phyloP scores from a whole-genome alignment of 2,888 invertebrate genomes.

The Coronaproctus castanopsis region DNA sequence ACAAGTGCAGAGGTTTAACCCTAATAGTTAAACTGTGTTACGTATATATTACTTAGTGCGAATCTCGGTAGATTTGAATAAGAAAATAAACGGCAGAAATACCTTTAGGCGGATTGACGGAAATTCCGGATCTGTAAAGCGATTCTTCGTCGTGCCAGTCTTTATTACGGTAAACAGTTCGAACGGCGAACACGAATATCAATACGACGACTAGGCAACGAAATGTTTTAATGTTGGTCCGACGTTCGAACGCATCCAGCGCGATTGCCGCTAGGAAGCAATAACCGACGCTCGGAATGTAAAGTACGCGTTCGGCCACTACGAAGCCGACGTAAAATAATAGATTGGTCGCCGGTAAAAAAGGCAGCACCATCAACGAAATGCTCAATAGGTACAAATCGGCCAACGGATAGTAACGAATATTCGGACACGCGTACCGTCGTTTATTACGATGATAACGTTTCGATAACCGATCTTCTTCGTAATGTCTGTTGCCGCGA shows the following conservation, averaged over 20 bases:
- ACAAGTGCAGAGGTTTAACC: no score
- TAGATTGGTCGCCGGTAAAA: conserved; percentile 86
- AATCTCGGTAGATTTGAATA: no score
- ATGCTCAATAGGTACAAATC: conserved; percentile 25
- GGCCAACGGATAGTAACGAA: no score
- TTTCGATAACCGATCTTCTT: background rate
- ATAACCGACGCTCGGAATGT: conserved; percentile 88
- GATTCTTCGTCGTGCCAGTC: conserved; percentile 90
- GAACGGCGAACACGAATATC: conserved; percentile 43
- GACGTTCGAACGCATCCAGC: conserved; percentile 28
- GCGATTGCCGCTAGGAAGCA: conserved; percentile 71
- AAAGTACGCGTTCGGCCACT: conserved; percentile 85
- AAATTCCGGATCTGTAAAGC: conserved; percentile 72
- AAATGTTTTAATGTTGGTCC: conserved; percentile 9
- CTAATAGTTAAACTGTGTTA: no score
- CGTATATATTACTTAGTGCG: no score
- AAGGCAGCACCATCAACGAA: conserved; percentile 66
- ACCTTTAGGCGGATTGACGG: conserved; percentile 97
- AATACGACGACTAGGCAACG: conserved; percentile 30
- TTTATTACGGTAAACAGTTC: conserved; percentile 60
- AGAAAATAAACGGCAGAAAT: no score
- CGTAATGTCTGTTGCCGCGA: background rate
- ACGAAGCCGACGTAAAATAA: conserved; percentile 97
- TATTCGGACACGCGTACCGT: background rate
- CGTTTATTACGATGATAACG: background rate